Conservation (phyloP, 2,888 invertebrate species). For the Falcaria lacertinaria region DNA sequence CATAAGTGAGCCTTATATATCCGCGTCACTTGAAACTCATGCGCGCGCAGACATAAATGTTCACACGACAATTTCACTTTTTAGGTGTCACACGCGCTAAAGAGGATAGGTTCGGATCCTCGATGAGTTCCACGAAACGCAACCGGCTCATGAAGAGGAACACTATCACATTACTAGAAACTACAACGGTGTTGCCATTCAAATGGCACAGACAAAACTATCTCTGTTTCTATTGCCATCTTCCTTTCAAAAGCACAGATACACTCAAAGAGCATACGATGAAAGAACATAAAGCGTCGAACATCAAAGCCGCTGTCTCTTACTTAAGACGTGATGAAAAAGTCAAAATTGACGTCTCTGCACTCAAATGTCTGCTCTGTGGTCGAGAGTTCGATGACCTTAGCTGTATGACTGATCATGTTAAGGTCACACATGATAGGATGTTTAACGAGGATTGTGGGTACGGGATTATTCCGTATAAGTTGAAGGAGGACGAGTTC, state of each 20-base stretch:
- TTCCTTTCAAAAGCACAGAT: slow-evolving; percentile 43
- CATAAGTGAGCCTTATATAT: too few relatives aligned
- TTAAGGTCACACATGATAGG: slow-evolving; percentile 39
- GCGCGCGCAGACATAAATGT: slow-evolving; percentile 12
- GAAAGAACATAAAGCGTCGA: slow-evolving; percentile 42
- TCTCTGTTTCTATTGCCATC: slow-evolving; percentile 66
- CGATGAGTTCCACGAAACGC: slow-evolving; percentile 54
- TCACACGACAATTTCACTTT: slow-evolving; percentile 23
- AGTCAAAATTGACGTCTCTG: slow-evolving; percentile 62
- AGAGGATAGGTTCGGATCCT: slow-evolving; percentile 23
- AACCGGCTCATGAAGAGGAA: slow-evolving; percentile 64
- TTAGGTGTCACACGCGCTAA: slow-evolving; percentile 41
- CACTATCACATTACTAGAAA: slow-evolving; percentile 54
- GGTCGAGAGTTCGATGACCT: slow-evolving; percentile 26
- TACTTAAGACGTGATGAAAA: slow-evolving; percentile 60
- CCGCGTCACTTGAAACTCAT: neutral
- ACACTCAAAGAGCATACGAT: slow-evolving; percentile 60
- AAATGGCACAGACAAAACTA: slow-evolving; percentile 70
- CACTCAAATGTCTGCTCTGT: slow-evolving; percentile 44
- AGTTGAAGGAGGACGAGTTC: slow-evolving; percentile 33
- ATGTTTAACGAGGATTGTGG: slow-evolving; percentile 41
- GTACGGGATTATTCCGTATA: slow-evolving; percentile 59
- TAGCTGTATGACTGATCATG: slow-evolving; percentile 39
- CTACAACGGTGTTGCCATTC: slow-evolving; percentile 56
- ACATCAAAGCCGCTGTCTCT: slow-evolving; percentile 52